phyloP scores from a whole-genome alignment of 2,888 invertebrate genomes.

The Bruchidius siliquastri region DNA sequence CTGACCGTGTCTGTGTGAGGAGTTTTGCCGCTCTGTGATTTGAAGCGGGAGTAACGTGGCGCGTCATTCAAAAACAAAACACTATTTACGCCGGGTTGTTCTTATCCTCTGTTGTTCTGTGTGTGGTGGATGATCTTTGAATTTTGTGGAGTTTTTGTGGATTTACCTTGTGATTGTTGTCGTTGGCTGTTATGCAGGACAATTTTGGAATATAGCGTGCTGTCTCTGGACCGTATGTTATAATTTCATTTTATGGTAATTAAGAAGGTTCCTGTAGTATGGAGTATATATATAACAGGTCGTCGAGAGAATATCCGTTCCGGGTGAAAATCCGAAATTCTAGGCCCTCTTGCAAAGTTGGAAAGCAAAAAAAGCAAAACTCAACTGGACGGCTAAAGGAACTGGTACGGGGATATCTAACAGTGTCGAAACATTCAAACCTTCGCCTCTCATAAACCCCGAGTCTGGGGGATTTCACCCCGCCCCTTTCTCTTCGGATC shows the following conservation, averaged over 20 bases:
- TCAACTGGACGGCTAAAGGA: no score
- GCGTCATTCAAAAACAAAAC: not conserved
- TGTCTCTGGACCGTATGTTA: not conserved
- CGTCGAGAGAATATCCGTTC: no score
- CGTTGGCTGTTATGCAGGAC: not conserved
- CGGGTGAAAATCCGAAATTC: no score
- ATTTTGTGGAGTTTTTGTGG: not conserved
- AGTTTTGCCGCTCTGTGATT: not conserved
- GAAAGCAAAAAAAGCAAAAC: no score
- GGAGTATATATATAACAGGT: no score
- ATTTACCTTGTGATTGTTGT: not conserved
- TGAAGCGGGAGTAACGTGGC: not conserved
- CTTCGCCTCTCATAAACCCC: no score
- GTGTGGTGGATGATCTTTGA: not conserved
- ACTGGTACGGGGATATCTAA: no score
- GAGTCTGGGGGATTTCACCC: no score
- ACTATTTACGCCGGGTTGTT: not conserved
- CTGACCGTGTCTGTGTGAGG: not conserved
- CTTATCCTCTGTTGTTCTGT: not conserved
- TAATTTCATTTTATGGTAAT: not conserved
- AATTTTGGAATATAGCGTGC: not conserved
- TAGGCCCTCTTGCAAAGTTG: no score
- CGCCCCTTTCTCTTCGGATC: no score
- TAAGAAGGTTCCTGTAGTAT: no score
- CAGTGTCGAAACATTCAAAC: no score